phyloP scores from a whole-genome alignment of 2,113 vertebrate genomes.

The Xiphophorus couchianus region DNA sequence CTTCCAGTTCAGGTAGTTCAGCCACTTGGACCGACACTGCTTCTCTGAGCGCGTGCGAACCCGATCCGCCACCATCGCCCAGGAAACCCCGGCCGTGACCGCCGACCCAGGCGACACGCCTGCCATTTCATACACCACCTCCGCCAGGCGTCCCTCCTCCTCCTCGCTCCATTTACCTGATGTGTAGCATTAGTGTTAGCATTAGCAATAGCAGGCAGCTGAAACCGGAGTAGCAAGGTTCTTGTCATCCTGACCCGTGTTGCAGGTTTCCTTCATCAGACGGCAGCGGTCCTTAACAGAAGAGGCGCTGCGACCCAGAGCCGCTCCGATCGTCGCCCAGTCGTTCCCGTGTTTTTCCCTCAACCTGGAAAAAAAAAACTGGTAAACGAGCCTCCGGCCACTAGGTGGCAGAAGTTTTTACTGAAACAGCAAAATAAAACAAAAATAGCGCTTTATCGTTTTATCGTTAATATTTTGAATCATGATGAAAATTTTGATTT shows the following conservation, averaged over 20 bases:
- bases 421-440: no score
- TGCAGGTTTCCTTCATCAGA: constrained; percentile 99
- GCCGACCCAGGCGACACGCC: constrained; percentile 92
- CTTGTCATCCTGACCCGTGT: constrained; percentile 82
- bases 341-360: constrained; percentile 96
- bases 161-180: constrained; percentile 98
- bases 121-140: constrained; percentile 96
- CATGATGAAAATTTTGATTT: no score
- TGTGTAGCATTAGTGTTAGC: neutral
- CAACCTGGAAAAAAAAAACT: constrained; percentile 77
- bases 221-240: neutral
- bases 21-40: constrained; percentile 98
- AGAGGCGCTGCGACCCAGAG: constrained; percentile 94
- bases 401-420: no score
- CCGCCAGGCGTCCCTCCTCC: constrained; percentile 91
- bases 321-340: constrained; percentile 97
- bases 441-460: no score
- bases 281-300: constrained; percentile 98
- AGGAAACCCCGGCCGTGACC: constrained; percentile 96
- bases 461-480: no score
- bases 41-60: constrained; percentile 97
- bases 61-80: constrained; percentile 93
- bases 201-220: no score
- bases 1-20: constrained; percentile 99
- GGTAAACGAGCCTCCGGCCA: no score